Evolutionary conservation across 2,797 vertebrate genomes (phyloP).

Genomic region (Sebastes taczanowskii): DNA sequence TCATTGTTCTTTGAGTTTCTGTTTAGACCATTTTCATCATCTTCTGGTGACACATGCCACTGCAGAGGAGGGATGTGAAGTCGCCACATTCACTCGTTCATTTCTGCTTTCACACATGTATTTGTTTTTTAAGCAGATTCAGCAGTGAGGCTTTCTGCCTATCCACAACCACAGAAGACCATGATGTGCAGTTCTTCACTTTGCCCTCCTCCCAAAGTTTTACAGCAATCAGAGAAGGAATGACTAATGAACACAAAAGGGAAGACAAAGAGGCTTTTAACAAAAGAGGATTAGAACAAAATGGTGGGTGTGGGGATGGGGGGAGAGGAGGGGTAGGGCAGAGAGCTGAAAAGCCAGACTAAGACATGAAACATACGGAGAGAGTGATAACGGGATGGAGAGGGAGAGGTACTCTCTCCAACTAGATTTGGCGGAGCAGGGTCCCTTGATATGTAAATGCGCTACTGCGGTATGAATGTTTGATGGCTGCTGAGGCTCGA

Average conservation of each 20-base stretch:
- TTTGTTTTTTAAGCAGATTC: constrained; percentile 5
- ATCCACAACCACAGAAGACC: not conserved
- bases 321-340: not conserved
- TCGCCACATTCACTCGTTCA: not conserved
- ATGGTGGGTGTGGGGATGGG: not conserved
- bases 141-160: not conserved
- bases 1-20: not conserved
- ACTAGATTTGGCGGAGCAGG: constrained; percentile 46
- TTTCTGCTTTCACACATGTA: not conserved
- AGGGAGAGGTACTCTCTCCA: constrained; percentile 40
- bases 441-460: constrained; percentile 77
- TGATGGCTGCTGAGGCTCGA: constrained; percentile 63
- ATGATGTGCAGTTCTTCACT: not conserved
- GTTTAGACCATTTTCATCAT: not conserved
- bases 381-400: constrained; percentile 51
- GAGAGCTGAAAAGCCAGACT: constrained; percentile 26
- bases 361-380: constrained; percentile 57
- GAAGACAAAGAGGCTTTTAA: constrained; percentile 68
- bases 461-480: constrained; percentile 69
- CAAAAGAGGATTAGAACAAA: constrained; percentile 65
- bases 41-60: not conserved
- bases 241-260: constrained; percentile 46
- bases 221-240: constrained; percentile 27
- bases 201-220: constrained; percentile 12
- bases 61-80: not conserved